Conservation (phyloP, 2,888 invertebrate species). For the Torymus auratus region DNA sequence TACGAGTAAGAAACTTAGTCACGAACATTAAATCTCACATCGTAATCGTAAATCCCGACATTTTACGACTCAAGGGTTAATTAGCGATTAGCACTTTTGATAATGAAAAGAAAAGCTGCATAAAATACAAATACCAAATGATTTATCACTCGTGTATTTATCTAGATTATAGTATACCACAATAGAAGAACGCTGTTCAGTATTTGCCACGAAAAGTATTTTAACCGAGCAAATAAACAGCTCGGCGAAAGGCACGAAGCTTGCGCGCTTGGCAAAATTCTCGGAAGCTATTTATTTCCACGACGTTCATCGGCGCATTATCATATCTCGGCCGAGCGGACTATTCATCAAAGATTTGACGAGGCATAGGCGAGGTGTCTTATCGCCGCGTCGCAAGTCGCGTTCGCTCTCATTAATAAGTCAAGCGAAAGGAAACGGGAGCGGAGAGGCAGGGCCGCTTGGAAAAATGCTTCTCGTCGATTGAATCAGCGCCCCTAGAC, state of each 20-base stretch:
- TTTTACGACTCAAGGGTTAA: too few species aligned
- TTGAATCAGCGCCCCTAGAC: constrained; percentile 12
- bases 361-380: background rate
- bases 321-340: background rate
- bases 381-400: background rate
- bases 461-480: constrained; percentile 17
- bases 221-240: too few species aligned
- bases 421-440: background rate
- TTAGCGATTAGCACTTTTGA: too few species aligned
- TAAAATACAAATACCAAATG: background rate
- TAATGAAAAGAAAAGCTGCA: background rate
- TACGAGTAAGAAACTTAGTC: too few species aligned
- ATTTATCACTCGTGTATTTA: background rate
- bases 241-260: too few species aligned
- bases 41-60: too few species aligned
- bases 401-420: constrained; percentile 11
- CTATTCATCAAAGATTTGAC: background rate
- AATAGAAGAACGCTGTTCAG: too few species aligned
- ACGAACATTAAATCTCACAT: too few species aligned
- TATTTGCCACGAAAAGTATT: too few species aligned
- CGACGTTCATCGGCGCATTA: background rate
- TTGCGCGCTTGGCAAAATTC: background rate
- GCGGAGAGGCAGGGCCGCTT: too few species aligned
- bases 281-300: constrained; percentile 12
- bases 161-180: too few species aligned